phyloP scores from a whole-genome alignment of 2,797 vertebrate species.

The Myiotriccus ornatus region DNA sequence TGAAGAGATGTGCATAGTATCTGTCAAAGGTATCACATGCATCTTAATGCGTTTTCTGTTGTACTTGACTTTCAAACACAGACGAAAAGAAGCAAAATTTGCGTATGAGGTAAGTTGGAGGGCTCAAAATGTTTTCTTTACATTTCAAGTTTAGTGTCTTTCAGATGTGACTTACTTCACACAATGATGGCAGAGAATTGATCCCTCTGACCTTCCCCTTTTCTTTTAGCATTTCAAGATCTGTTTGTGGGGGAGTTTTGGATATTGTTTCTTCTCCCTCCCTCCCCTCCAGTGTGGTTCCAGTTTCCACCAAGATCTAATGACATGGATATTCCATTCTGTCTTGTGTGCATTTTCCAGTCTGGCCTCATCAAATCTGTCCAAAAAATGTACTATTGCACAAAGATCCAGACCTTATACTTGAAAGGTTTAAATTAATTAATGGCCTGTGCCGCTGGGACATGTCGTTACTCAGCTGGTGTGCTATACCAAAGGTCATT shows the following conservation, averaged over 20 bases:
- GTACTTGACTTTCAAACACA: background rate
- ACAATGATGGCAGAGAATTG: background rate
- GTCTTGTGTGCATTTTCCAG: background rate
- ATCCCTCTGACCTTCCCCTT: constrained; percentile 21
- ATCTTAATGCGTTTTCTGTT: background rate
- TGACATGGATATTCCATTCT: constrained; percentile 10
- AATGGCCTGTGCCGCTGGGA: background rate
- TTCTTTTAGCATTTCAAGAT: background rate
- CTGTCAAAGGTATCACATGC: background rate
- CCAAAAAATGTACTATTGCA: background rate
- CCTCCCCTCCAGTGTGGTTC: background rate
- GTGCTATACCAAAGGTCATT: constrained; percentile 12
- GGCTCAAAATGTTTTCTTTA: background rate
- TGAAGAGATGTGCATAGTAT: background rate
- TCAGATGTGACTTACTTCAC: background rate
- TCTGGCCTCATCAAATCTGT: background rate
- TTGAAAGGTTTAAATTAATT: constrained; percentile 44
- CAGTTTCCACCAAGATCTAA: constrained; percentile 31
- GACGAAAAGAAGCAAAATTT: background rate
- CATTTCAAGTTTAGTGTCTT: background rate
- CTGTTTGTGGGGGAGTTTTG: background rate
- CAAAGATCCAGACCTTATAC: background rate
- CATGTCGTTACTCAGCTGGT: constrained; percentile 24
- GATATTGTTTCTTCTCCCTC: constrained; percentile 37
- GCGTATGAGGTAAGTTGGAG: background rate